phyloP scores from a whole-genome alignment of 2,888 invertebrate genomes.

The Seladonia tumulorum region DNA sequence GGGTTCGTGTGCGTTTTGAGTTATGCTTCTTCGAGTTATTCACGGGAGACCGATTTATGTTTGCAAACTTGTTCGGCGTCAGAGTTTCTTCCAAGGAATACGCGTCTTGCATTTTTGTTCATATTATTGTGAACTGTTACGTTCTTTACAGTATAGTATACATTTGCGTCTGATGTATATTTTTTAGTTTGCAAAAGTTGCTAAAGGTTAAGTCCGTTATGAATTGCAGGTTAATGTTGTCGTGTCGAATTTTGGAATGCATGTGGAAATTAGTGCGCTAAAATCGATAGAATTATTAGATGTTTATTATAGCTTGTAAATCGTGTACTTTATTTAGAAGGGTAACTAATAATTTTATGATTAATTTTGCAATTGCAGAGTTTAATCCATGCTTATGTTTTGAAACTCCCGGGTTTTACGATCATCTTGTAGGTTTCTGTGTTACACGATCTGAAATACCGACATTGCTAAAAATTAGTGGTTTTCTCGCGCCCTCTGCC shows the following conservation, averaged over 20 bases:
- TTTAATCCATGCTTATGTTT: conserved; percentile 27
- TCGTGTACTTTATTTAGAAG: neutral
- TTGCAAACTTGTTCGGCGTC: conserved; percentile 2
- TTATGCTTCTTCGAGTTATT: neutral
- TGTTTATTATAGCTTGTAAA: neutral
- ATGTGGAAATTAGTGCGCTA: neutral
- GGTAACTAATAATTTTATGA: neutral
- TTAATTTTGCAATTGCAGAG: neutral
- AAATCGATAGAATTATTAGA: neutral
- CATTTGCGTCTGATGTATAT: neutral
- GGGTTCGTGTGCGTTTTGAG: neutral
- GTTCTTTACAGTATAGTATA: neutral
- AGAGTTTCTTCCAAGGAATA: neutral
- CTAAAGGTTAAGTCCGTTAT: neutral
- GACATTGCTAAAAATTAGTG: neutral
- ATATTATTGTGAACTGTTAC: neutral
- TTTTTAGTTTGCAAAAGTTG: neutral
- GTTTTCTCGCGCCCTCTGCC: too few species aligned
- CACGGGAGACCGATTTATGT: conserved; percentile 16
- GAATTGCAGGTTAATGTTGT: conserved; percentile 14
- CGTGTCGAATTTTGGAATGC: neutral
- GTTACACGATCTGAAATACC: neutral
- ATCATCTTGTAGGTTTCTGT: neutral
- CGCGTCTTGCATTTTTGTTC: neutral
- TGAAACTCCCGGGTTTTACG: conserved; percentile 32